Evolutionary conservation across 1,140 invertebrate species (phyloP), one percentile per base, ranked within the genome.

Genomic region (Pristionchus pacificus): DNA sequence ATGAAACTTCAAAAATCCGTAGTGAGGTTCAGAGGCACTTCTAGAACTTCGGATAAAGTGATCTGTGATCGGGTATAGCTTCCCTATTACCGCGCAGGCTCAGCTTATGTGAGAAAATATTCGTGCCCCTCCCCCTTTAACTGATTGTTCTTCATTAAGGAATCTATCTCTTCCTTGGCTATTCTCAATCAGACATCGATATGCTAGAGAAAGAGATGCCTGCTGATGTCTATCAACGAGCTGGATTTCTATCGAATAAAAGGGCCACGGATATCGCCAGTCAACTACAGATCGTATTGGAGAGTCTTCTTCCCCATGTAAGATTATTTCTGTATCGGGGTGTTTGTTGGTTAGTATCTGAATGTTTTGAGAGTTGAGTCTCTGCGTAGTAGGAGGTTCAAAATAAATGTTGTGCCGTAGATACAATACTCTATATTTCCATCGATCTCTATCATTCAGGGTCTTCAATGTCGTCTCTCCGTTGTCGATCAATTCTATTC

Each of bases 201-300:
- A 14, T 71, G 38, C 76, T 78, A 38, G 24, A 68, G 24, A 61
- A 74, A 60, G 25, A 77, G 1, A 65, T 72, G 19, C 76, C 69
- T 1, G 59, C 28, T 25, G 32, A 74, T 27, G 65, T 64, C 15
- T 58, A 68, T 14, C 77, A 78, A 19, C 62, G 60, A 28, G 68
- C 74, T n/a, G 76, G 76, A 13, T 66, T 78, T n/a, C 32, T 79
- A 1, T 77, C 70, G 2, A 60, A 74, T 27, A 72, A 84, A 24
- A 60, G 77, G 1, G 70, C 73, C 0, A 79, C 77, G 1, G 81
- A 83, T 60, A 83, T 83, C 59, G 80, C 75, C 0, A 70, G 60
- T 19, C 60, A 80, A 60, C 66, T 83, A 29, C 81, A 83, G 64
- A 79, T 80, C 57, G 82, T 80, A 14, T 74, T 83, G 32, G 81